These are phyloP conservation scores for Emmelina monodactyla DNA, from an alignment of 2,888 invertebrate genomes.

Conservation along the genomic window DNA sequence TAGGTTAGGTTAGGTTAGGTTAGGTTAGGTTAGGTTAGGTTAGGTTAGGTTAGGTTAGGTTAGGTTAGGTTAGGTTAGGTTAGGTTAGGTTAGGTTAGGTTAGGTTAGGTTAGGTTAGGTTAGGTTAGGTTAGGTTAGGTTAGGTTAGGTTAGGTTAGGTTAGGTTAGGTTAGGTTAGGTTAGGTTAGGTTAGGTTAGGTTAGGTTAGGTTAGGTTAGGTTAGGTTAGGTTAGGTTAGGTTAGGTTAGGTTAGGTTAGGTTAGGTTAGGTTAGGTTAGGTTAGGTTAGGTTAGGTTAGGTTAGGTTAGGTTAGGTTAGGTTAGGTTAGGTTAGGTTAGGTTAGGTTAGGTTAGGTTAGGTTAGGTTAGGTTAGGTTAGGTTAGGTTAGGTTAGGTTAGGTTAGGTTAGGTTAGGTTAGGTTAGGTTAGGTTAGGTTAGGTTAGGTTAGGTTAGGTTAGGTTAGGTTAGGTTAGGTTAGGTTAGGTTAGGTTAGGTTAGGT, in stretches of 20 bases:
- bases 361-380: conserved; percentile 2
- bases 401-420: conserved; percentile 2
- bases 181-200: conserved; percentile 2
- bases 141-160: conserved; percentile 2
- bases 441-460: conserved; percentile 2
- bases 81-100: conserved; percentile 2
- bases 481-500: conserved; percentile 2
- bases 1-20: conserved; percentile 2
- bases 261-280: conserved; percentile 2
- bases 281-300: conserved; percentile 2
- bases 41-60: conserved; percentile 2
- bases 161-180: conserved; percentile 2
- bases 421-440: conserved; percentile 2
- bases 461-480: conserved; percentile 2
- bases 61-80: conserved; percentile 2
- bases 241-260: conserved; percentile 2
- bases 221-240: conserved; percentile 2
- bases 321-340: conserved; percentile 2
- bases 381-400: conserved; percentile 2
- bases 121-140: conserved; percentile 2
- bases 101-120: conserved; percentile 2
- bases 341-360: conserved; percentile 2
- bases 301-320: conserved; percentile 2
- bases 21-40: conserved; percentile 2
- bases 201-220: conserved; percentile 2